Evolutionary conservation across 1,140 invertebrate genomes (phyloP).

Genomic region (Drosophila saltans): DNA sequence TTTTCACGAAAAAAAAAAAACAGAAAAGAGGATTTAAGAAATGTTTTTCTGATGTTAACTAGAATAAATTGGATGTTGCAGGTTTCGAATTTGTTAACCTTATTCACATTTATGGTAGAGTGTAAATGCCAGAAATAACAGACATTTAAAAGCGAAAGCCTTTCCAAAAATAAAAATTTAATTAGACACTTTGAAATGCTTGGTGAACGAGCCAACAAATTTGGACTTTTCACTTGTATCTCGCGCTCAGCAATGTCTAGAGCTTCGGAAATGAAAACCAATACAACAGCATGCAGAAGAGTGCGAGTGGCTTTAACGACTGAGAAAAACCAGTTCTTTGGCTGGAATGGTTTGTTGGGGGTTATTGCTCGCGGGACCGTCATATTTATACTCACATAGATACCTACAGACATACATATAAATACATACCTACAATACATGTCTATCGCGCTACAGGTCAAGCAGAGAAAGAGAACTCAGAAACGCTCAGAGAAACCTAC

Average conservation of each 20-base stretch:
- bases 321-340: slow-evolving; percentile 59
- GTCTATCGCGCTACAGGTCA: neutral
- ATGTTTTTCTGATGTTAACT: slow-evolving; percentile 51
- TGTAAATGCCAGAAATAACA: slow-evolving; percentile 36
- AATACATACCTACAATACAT: neutral
- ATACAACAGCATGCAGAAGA: slow-evolving; percentile 37
- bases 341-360: slow-evolving; percentile 37
- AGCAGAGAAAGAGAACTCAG: neutral
- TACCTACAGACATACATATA: neutral
- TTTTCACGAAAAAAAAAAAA: slow-evolving; percentile 56
- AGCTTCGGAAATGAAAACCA: slow-evolving; percentile 30
- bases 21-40: slow-evolving; percentile 33
- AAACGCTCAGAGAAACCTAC: neutral
- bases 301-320: slow-evolving; percentile 21
- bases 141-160: slow-evolving; percentile 65
- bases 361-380: slow-evolving; percentile 70
- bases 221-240: slow-evolving; percentile 61
- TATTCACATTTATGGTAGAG: slow-evolving; percentile 17
- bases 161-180: slow-evolving; percentile 38
- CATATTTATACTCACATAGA: slow-evolving; percentile 36
- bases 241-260: slow-evolving; percentile 28
- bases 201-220: slow-evolving; percentile 43
- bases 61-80: slow-evolving; percentile 9
- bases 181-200: slow-evolving; percentile 70
- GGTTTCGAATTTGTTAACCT: slow-evolving; percentile 20